A percentile compares a stretch with the other conserved stretches of the same genome.
phyloP scores from a whole-genome alignment of 2,113 vertebrate genomes.

The Oryzias curvinotus region DNA sequence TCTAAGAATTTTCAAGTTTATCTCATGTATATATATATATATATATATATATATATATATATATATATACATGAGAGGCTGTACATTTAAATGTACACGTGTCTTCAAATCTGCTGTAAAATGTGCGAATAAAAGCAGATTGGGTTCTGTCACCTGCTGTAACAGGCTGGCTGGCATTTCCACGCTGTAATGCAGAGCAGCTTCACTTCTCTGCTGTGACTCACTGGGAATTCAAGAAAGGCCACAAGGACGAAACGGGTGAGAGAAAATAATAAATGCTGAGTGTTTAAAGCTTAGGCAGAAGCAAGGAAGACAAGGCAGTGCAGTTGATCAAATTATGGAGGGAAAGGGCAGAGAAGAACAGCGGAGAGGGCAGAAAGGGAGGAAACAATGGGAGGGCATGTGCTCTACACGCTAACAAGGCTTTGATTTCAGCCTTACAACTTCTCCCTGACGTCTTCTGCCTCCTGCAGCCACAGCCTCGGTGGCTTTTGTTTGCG shows the following conservation, averaged over 20 bases:
- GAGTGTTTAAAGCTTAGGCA: slow-evolving; percentile 2
- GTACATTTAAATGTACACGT: too few species aligned
- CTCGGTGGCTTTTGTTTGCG: slow-evolving; percentile 5
- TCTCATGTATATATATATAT: too few species aligned
- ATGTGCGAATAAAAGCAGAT: neutral
- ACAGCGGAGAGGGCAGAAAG: neutral
- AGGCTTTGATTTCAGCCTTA: slow-evolving; percentile 4
- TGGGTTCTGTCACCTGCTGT: slow-evolving; percentile 12
- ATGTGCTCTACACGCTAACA: neutral
- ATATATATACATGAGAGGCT: too few species aligned
- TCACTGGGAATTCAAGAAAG: neutral
- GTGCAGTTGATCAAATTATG: neutral
- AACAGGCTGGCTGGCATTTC: slow-evolving; percentile 11
- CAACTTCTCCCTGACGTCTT: slow-evolving; percentile 7
- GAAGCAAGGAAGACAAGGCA: neutral
- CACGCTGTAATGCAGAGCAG: slow-evolving; percentile 25
- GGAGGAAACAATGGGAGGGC: neutral
- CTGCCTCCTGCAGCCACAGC: neutral
- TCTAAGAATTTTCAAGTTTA: too few species aligned
- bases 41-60: too few species aligned
- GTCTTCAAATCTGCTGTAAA: too few species aligned
- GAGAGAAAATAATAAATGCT: slow-evolving; percentile 1
- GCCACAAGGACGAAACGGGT: neutral
- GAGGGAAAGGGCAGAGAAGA: neutral
- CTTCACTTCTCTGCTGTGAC: slow-evolving; percentile 8